phyloP scores from a whole-genome alignment of 2,113 vertebrate species.

The Notiomystis cincta region DNA sequence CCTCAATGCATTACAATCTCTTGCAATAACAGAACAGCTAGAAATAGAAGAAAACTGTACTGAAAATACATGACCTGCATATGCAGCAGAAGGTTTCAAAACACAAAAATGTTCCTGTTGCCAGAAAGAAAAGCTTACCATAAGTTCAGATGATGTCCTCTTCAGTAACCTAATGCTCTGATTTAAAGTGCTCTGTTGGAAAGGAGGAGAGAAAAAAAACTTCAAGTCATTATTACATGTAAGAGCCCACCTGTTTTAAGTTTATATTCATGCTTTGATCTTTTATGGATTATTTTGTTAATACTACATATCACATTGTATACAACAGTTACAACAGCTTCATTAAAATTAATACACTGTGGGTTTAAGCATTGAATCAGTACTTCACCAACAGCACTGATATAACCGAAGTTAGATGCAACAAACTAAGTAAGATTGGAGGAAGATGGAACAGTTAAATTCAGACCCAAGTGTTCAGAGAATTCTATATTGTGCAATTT shows the following conservation, averaged over 20 bases:
- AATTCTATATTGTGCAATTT: not conserved
- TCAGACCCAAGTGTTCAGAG: not conserved
- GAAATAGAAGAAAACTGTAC: not conserved
- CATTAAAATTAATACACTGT: not conserved
- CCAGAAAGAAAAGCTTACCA: slow-evolving; percentile 69
- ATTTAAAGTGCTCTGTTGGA: slow-evolving; percentile 78
- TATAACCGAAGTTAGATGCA: not conserved
- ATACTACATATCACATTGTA: not conserved
- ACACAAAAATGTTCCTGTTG: not conserved
- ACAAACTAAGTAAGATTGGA: not conserved
- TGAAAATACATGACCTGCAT: not conserved
- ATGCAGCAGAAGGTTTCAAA: fast-evolving
- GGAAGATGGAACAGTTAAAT: not conserved
- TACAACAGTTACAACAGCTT: not conserved
- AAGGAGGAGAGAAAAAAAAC: not conserved
- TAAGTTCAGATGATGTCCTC: slow-evolving; percentile 74
- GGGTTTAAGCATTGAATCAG: not conserved
- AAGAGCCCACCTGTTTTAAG: not conserved
- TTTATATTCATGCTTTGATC: not conserved
- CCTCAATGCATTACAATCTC: not conserved
- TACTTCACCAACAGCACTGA: not conserved
- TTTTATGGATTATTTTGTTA: not conserved
- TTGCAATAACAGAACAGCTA: not conserved
- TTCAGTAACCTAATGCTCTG: slow-evolving; percentile 82
- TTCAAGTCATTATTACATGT: not conserved